phyloP scores from a whole-genome alignment of 2,113 vertebrate genomes.

The Sardina pilchardus region DNA sequence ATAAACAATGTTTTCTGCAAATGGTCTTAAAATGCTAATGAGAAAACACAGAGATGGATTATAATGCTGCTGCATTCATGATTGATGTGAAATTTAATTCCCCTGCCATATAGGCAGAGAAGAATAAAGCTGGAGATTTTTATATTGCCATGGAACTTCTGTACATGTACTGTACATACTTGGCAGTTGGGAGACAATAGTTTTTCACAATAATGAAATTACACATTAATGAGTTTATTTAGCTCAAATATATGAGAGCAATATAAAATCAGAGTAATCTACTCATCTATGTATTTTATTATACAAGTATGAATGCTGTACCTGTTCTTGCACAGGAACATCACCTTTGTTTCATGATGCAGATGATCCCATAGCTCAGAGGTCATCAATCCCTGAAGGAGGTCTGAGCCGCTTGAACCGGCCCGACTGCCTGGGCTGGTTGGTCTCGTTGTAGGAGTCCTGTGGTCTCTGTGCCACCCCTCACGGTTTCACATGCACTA shows the following conservation, averaged over 20 bases:
- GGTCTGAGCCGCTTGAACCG: conserved; percentile 22
- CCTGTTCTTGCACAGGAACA: background rate
- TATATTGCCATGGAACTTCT: no score
- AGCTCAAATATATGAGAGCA: background rate
- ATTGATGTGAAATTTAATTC: background rate
- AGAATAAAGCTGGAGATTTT: no score
- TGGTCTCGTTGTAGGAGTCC: background rate
- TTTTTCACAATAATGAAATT: background rate
- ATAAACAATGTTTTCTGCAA: background rate
- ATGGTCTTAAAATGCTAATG: background rate
- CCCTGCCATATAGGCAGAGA: background rate
- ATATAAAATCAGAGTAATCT: background rate
- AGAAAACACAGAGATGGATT: background rate
- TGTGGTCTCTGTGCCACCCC: background rate
- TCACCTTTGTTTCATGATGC: background rate
- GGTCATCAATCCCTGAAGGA: background rate
- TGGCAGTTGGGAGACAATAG: background rate
- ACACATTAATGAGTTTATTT: background rate
- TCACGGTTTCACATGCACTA: background rate
- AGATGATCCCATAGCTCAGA: background rate
- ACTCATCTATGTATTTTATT: background rate
- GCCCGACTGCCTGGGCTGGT: conserved; percentile 39
- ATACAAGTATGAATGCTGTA: background rate
- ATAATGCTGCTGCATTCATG: background rate
- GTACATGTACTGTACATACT: no score